Evolutionary conservation across 1,140 invertebrate species (phyloP).

Genomic region (Oedothorax gibbosus): DNA sequence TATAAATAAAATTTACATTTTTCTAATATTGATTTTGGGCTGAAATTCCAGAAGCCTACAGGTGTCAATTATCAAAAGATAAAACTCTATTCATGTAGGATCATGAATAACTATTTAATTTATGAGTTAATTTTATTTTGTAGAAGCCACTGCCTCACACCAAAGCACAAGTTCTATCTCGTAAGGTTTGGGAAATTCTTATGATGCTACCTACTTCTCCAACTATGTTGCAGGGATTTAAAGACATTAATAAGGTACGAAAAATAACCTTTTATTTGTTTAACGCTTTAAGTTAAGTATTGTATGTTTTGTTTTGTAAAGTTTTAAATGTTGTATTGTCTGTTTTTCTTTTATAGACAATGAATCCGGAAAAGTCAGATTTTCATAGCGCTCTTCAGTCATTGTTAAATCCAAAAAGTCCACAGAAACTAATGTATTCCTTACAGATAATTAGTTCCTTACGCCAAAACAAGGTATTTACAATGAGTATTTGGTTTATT

Average conservation of each 20-base stretch:
- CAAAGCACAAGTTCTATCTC: slow-evolving; percentile 88
- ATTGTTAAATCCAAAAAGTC: slow-evolving; percentile 85
- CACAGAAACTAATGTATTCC: slow-evolving; percentile 95
- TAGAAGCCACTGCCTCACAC: slow-evolving; percentile 85
- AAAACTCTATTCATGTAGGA: too few relatives aligned
- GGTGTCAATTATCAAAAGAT: too few relatives aligned
- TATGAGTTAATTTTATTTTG: slow-evolving; percentile 61
- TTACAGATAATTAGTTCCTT: slow-evolving; percentile 89
- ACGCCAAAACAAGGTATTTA: slow-evolving; percentile 41
- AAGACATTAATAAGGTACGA: slow-evolving; percentile 72
- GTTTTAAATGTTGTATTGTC: background rate
- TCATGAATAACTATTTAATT: too few relatives aligned
- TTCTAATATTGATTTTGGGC: too few relatives aligned
- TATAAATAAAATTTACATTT: too few relatives aligned
- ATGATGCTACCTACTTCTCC: slow-evolving; percentile 91
- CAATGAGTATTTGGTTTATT: background rate
- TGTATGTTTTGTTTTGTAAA: background rate
- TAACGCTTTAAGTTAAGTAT: background rate
- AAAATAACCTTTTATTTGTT: background rate
- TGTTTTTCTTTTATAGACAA: slow-evolving; percentile 18
- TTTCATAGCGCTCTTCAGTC: slow-evolving; percentile 72
- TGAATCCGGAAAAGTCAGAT: slow-evolving; percentile 22
- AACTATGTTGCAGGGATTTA: slow-evolving; percentile 84
- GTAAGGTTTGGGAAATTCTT: slow-evolving; percentile 92
- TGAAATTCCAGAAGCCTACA: too few relatives aligned